These are phyloP conservation scores for Brachyopa scutellaris DNA, from an alignment of 2,888 invertebrate genomes.

Conservation along the genomic window DNA sequence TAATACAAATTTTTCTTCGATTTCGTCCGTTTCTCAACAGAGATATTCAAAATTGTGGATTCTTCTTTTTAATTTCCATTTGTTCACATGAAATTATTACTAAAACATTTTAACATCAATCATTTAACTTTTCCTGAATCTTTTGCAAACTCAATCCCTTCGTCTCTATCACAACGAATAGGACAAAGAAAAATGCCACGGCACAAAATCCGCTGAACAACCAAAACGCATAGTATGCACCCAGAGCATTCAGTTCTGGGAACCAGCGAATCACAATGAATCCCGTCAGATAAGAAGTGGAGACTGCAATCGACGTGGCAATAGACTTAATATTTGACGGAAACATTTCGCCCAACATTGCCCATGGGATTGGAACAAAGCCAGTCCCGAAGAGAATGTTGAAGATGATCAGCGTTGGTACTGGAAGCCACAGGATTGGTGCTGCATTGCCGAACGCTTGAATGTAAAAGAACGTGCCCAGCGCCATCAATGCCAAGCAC, in stretches of 20 bases:
- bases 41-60: too few species aligned
- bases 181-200: conserved; percentile 87
- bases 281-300: conserved; percentile 88
- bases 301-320: conserved; percentile 89
- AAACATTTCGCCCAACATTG: conserved; percentile 91
- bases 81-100: too few species aligned
- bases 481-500: conserved; percentile 84
- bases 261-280: conserved; percentile 90
- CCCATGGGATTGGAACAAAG: conserved; percentile 91
- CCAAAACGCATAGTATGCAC: conserved; percentile 87
- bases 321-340: conserved; percentile 89
- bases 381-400: conserved; percentile 89
- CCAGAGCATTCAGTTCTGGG: conserved; percentile 84
- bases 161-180: conserved; percentile 91
- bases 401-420: conserved; percentile 87
- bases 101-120: too few species aligned
- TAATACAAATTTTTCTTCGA: too few species aligned
- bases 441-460: conserved; percentile 81
- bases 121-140: conserved; percentile 88
- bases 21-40: too few species aligned
- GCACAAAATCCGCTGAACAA: conserved; percentile 86
- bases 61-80: too few species aligned
- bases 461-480: conserved; percentile 86
- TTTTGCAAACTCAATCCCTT: conserved; percentile 93
- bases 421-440: conserved; percentile 86